A percentile compares a stretch with the other conserved stretches of the same genome.
Conservation (phyloP, 2,888 invertebrate genomes). For the Podabrus alpinus region DNA sequence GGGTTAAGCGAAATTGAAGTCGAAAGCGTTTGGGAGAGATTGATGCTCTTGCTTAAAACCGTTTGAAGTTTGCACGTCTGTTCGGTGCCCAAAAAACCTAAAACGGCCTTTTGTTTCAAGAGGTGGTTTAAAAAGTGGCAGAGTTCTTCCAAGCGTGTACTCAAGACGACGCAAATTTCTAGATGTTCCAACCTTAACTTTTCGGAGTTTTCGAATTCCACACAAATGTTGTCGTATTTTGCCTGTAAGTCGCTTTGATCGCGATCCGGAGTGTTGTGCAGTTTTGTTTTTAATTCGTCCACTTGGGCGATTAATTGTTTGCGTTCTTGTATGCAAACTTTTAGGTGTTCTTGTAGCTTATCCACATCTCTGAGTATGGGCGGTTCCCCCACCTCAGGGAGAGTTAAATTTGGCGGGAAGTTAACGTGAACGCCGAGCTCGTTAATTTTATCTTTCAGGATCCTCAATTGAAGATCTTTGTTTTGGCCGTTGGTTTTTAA, state of each 20-base stretch:
- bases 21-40: constrained; percentile 59
- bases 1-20: constrained; percentile 53
- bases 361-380: constrained; percentile 32
- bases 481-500: constrained; percentile 52
- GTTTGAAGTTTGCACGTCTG: constrained; percentile 60
- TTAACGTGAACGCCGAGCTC: constrained; percentile 44
- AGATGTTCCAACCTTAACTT: constrained; percentile 51
- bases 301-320: constrained; percentile 42
- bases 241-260: constrained; percentile 33
- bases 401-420: constrained; percentile 3
- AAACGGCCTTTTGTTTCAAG: constrained; percentile 64
- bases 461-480: constrained; percentile 47
- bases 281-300: constrained; percentile 36
- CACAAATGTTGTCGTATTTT: constrained; percentile 41
- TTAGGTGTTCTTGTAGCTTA: constrained; percentile 43
- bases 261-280: constrained; percentile 39
- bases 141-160: constrained; percentile 66
- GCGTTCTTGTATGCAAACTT: constrained; percentile 43
- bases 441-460: constrained; percentile 47
- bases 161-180: constrained; percentile 59
- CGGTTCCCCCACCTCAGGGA: constrained; percentile 4
- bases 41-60: constrained; percentile 60
- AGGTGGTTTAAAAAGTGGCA: constrained; percentile 69
- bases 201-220: constrained; percentile 51
- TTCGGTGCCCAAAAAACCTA: constrained; percentile 59